Conservation (phyloP, 2,888 invertebrate genomes). For the Acleris holmiana region DNA sequence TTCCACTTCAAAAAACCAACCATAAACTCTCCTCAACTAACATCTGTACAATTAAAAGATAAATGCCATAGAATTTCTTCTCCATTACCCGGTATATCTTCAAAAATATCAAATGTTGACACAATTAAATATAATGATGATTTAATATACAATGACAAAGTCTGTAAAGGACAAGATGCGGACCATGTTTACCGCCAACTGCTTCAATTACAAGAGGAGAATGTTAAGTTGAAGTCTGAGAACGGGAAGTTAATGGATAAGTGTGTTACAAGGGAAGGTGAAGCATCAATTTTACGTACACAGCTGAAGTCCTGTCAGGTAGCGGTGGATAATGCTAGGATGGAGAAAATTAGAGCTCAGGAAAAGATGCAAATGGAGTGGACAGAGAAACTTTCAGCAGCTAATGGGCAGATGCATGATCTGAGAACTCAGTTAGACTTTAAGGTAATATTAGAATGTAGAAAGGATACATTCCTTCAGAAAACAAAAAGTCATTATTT, state of each 20-base stretch:
- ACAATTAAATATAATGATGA: constrained; percentile 56
- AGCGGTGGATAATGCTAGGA: constrained; percentile 69
- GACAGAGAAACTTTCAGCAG: constrained; percentile 71
- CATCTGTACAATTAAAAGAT: constrained; percentile 65
- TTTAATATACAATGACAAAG: constrained; percentile 64
- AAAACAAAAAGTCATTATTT: no score
- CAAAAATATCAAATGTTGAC: constrained; percentile 48
- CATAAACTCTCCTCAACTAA: constrained; percentile 46
- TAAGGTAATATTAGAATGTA: constrained; percentile 65
- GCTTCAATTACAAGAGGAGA: constrained; percentile 69
- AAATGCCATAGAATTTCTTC: constrained; percentile 71
- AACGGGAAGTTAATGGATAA: constrained; percentile 76
- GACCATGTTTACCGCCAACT: constrained; percentile 65
- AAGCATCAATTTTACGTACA: constrained; percentile 81
- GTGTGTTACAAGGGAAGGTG: constrained; percentile 84
- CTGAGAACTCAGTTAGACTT: constrained; percentile 83
- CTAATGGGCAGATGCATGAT: constrained; percentile 71
- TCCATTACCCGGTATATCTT: constrained; percentile 68
- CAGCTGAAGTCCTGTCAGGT: constrained; percentile 78
- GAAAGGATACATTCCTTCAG: no score
- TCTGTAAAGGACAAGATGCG: constrained; percentile 61
- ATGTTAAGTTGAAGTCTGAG: constrained; percentile 70
- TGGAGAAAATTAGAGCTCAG: constrained; percentile 72
- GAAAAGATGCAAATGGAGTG: constrained; percentile 80
- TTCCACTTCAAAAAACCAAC: constrained; percentile 70